Evolutionary conservation across 2,888 invertebrate species (phyloP).

Genomic region (Polymixis lichenea): DNA sequence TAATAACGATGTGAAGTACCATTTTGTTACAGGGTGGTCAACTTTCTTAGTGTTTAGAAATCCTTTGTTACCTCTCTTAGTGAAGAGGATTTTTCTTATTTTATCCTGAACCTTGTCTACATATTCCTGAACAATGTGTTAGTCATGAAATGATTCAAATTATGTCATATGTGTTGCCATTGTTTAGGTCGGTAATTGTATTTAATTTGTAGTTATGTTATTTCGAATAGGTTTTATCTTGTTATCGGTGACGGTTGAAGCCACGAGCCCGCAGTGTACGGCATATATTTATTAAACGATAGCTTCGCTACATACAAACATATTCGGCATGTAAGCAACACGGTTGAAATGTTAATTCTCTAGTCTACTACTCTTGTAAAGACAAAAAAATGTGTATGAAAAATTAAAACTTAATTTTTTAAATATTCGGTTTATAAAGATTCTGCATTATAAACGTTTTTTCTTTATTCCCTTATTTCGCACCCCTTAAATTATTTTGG

Average conservation of each 20-base stretch:
- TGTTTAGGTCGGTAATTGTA: slow-evolving; percentile 83
- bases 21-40: slow-evolving; percentile 60
- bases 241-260: slow-evolving; percentile 75
- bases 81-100: slow-evolving; percentile 54
- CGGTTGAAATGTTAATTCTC: slow-evolving; percentile 88
- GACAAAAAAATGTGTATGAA: slow-evolving; percentile 87
- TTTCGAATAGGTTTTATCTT: slow-evolving; percentile 79
- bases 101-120: slow-evolving; percentile 51
- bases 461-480: slow-evolving; percentile 60
- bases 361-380: slow-evolving; percentile 90
- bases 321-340: slow-evolving; percentile 82
- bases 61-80: slow-evolving; percentile 61
- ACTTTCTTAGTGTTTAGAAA: slow-evolving; percentile 53
- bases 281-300: slow-evolving; percentile 74
- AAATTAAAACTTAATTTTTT: slow-evolving; percentile 87
- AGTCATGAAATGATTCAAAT: slow-evolving; percentile 83
- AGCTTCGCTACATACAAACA: slow-evolving; percentile 81
- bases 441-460: slow-evolving; percentile 84
- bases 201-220: slow-evolving; percentile 77
- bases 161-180: slow-evolving; percentile 88
- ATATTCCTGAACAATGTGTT: slow-evolving; percentile 83
- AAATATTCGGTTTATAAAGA: slow-evolving; percentile 89
- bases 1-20: slow-evolving; percentile 49
- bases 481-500: background rate
- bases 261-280: slow-evolving; percentile 68